These are phyloP conservation scores for Nestor notabilis DNA, from an alignment of 2,113 vertebrate genomes.

Conservation along the genomic window DNA sequence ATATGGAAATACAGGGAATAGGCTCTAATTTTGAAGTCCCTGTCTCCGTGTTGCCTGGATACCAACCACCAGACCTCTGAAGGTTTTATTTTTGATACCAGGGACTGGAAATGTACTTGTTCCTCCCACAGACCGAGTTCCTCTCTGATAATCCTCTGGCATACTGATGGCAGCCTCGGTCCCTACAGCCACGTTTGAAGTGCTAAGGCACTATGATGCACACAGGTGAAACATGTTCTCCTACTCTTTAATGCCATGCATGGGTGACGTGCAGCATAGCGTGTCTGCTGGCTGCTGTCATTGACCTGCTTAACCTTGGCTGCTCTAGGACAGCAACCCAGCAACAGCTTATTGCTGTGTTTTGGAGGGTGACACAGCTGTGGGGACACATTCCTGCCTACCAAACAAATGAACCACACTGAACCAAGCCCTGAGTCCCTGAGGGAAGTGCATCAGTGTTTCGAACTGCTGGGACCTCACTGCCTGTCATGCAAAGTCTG, in stretches of 20 bases:
- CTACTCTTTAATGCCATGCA: not conserved
- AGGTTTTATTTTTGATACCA: constrained; percentile 5
- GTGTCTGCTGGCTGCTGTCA: not conserved
- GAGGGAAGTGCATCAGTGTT: not conserved
- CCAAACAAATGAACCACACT: not conserved
- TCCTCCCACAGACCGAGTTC: not conserved
- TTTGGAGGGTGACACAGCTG: not conserved
- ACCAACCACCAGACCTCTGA: not conserved
- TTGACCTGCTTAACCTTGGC: not conserved
- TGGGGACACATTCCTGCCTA: not conserved
- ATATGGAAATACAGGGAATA: not conserved
- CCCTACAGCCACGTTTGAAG: not conserved
- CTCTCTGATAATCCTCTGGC: not conserved
- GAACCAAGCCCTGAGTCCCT: not conserved
- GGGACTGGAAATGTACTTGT: not conserved
- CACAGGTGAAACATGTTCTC: not conserved
- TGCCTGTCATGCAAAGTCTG: not conserved
- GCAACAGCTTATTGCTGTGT: fast-evolving
- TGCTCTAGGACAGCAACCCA: not conserved
- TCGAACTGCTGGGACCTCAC: not conserved
- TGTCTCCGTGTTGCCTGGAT: constrained; percentile 34
- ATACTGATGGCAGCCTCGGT: not conserved
- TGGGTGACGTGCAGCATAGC: fast-evolving
- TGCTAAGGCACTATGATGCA: not conserved
- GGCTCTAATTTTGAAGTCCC: not conserved